A percentile compares a stretch with the other conserved stretches of the same genome.
Conservation (phyloP, 2,888 invertebrate genomes). For the Ischnus inquisitorius region DNA sequence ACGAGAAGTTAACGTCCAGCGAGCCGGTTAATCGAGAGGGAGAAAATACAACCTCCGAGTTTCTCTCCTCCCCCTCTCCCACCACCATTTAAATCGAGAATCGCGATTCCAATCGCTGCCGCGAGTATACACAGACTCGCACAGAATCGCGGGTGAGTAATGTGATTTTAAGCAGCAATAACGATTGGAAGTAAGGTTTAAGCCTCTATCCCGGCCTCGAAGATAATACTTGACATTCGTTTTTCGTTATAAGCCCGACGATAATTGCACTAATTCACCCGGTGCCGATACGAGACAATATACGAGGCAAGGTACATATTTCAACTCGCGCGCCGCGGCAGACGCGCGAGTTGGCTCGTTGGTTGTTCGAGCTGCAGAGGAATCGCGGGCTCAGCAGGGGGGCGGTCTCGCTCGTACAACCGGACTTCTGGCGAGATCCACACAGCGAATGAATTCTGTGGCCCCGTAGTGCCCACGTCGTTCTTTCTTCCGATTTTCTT, state of each 20-base stretch:
- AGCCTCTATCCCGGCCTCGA: background rate
- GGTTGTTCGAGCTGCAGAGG: conserved; percentile 26
- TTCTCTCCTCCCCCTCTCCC: conserved; percentile 17
- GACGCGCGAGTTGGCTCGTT: conserved; percentile 4
- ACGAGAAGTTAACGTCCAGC: conserved; percentile 59
- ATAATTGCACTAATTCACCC: conserved; percentile 37
- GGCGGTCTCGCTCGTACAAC: conserved; percentile 31
- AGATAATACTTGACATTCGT: background rate
- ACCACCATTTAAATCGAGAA: conserved; percentile 43
- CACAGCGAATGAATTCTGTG: background rate
- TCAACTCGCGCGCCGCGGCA: background rate
- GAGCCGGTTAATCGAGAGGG: conserved; percentile 45
- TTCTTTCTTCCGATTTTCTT: background rate
- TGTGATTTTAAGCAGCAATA: background rate
- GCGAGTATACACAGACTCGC: background rate
- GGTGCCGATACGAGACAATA: background rate
- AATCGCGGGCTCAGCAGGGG: conserved; percentile 53
- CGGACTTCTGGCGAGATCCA: conserved; percentile 31
- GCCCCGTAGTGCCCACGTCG: background rate
- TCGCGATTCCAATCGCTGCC: conserved; percentile 40
- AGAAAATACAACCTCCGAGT: conserved; percentile 63
- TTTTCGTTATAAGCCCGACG: conserved; percentile 28
- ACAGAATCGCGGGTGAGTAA: background rate
- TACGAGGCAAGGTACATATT: background rate
- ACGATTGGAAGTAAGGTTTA: background rate